These are phyloP conservation scores for Dendroctonus valens DNA, from an alignment of 1,140 invertebrate genomes.

Conservation along the genomic window DNA sequence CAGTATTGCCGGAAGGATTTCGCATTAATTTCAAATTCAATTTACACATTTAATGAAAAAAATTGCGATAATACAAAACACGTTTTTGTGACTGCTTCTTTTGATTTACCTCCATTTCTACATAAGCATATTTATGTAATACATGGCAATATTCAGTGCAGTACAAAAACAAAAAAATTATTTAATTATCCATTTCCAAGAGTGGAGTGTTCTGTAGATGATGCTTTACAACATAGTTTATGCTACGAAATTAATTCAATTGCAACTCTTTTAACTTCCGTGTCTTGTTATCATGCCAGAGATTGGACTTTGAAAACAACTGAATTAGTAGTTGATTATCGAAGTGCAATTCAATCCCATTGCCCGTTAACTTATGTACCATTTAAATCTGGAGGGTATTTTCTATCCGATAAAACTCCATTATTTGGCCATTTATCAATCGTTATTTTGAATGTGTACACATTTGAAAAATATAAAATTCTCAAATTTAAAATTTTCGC, in stretches of 20 bases:
- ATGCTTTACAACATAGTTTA: not conserved
- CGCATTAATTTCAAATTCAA: too few relatives aligned
- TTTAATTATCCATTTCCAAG: not conserved
- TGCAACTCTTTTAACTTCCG: slow-evolving; percentile 1
- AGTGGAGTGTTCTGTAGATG: not conserved
- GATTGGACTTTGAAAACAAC: not conserved
- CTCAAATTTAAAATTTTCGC: slow-evolving; percentile 3
- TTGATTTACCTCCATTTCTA: too few relatives aligned
- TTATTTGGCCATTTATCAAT: not conserved
- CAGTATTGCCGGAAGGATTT: too few relatives aligned
- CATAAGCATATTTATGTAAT: too few relatives aligned
- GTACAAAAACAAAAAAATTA: too few relatives aligned
- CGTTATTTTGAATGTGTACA: not conserved
- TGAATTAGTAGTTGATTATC: not conserved
- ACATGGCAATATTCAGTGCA: too few relatives aligned
- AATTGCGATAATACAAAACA: too few relatives aligned
- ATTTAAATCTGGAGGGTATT: not conserved
- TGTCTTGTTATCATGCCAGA: not conserved
- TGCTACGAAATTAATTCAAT: not conserved
- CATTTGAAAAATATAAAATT: not conserved
- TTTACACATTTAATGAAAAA: too few relatives aligned
- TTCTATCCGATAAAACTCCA: slow-evolving; percentile 6
- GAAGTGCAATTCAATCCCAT: slow-evolving; percentile 2
- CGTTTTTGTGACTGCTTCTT: too few relatives aligned
- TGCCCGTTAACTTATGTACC: slow-evolving; percentile 6